phyloP scores from a whole-genome alignment of 2,888 invertebrate species.

The Nymphalis polychloros region DNA sequence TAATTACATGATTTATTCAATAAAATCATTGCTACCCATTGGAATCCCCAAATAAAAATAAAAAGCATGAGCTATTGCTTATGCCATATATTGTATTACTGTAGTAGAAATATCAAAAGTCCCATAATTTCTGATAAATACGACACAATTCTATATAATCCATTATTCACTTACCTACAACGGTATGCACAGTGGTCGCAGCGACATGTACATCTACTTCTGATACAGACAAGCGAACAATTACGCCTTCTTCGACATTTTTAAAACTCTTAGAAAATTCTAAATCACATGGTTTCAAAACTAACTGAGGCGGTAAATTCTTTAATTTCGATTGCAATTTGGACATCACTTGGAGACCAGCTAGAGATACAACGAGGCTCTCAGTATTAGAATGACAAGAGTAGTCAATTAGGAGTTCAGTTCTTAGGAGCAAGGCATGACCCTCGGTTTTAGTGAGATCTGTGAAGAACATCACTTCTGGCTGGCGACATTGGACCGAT shows the following conservation, averaged over 20 bases:
- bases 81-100: no score
- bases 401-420: slow-evolving; percentile 86
- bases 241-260: slow-evolving; percentile 84
- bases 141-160: neutral
- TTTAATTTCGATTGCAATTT: slow-evolving; percentile 81
- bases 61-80: no score
- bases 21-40: no score
- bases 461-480: slow-evolving; percentile 89
- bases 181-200: slow-evolving; percentile 86
- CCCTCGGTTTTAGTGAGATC: slow-evolving; percentile 83
- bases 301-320: slow-evolving; percentile 80
- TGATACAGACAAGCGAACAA: slow-evolving; percentile 84
- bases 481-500: slow-evolving; percentile 87
- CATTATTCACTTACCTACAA: slow-evolving; percentile 73
- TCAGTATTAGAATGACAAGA: slow-evolving; percentile 84
- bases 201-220: slow-evolving; percentile 87
- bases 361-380: slow-evolving; percentile 79
- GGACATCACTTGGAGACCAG: slow-evolving; percentile 77
- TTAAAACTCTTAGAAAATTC: slow-evolving; percentile 85
- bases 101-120: no score
- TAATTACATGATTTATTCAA: no score
- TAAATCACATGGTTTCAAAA: slow-evolving; percentile 86
- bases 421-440: slow-evolving; percentile 84
- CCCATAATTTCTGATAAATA: no score
- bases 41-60: no score